Evolutionary conservation across 2,113 vertebrate genomes (phyloP).

Genomic region (Echinops telfairi): DNA sequence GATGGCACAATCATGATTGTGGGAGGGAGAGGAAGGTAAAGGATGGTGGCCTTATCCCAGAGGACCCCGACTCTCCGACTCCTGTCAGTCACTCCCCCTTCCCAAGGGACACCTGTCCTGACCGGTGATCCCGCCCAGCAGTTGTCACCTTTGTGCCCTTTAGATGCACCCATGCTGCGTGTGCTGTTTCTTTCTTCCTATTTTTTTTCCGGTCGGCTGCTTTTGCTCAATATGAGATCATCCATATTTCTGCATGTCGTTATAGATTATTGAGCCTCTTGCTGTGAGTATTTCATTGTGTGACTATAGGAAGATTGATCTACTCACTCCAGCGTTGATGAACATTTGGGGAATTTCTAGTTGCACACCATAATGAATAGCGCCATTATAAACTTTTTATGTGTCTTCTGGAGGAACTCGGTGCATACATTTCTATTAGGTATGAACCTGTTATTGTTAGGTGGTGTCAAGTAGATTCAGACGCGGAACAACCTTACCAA

Average conservation of each 20-base stretch:
- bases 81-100: rapidly evolving
- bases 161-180: rapidly evolving
- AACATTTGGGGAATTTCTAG: neutral
- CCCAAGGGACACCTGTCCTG: no score
- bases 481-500: no score
- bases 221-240: rapidly evolving
- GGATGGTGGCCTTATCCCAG: no score
- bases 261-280: rapidly evolving
- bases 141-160: neutral
- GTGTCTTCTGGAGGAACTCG: rapidly evolving
- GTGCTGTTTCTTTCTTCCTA: no score
- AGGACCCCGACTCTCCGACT: rapidly evolving
- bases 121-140: rapidly evolving
- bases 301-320: no score
- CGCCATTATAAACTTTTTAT: no score
- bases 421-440: rapidly evolving
- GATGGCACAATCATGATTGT: no score
- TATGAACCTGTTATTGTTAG: no score
- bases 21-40: neutral
- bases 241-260: neutral
- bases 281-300: rapidly evolving
- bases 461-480: no score
- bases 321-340: rapidly evolving
- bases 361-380: neutral
- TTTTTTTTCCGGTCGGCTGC: no score